Conservation (phyloP, 2,888 invertebrate genomes). For the Habroteleia sp. region DNA sequence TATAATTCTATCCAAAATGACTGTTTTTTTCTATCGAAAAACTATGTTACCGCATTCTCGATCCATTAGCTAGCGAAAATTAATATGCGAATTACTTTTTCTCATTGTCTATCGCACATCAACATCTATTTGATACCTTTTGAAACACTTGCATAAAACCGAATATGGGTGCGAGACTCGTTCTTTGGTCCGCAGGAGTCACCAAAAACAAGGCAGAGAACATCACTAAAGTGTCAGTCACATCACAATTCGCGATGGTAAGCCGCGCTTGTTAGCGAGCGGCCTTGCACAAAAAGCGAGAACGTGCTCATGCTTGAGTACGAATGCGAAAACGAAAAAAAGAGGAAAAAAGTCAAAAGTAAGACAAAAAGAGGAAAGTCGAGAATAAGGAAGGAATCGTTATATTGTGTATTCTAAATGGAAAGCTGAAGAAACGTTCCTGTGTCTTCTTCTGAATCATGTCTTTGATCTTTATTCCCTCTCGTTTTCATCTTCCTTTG, state of each 20-base stretch:
- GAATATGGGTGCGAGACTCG: conserved; percentile 64
- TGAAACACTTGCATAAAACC: conserved; percentile 59
- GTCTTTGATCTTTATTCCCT: conserved; percentile 43
- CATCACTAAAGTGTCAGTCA: conserved; percentile 81
- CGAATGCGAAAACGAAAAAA: conserved; percentile 66
- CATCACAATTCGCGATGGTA: conserved; percentile 80
- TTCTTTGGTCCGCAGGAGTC: conserved; percentile 62
- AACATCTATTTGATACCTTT: conserved; percentile 51
- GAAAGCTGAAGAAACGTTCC: conserved; percentile 60
- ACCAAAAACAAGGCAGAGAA: conserved; percentile 73
- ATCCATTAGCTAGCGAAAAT: no score
- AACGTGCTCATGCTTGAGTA: conserved; percentile 70
- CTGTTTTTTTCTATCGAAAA: no score
- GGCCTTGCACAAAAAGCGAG: conserved; percentile 70
- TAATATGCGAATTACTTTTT: conserved; percentile 53
- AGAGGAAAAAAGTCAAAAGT: conserved; percentile 57
- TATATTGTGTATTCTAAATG: conserved; percentile 65
- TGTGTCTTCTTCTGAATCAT: conserved; percentile 46
- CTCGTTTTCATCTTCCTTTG: conserved; percentile 62
- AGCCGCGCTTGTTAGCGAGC: conserved; percentile 79
- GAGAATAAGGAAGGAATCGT: conserved; percentile 64
- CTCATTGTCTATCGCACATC: conserved; percentile 42
- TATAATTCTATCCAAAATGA: no score
- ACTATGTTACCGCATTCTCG: no score
- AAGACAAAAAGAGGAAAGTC: conserved; percentile 57